Conservation (phyloP, 2,797 vertebrate species). For the Helostoma temminkii region DNA sequence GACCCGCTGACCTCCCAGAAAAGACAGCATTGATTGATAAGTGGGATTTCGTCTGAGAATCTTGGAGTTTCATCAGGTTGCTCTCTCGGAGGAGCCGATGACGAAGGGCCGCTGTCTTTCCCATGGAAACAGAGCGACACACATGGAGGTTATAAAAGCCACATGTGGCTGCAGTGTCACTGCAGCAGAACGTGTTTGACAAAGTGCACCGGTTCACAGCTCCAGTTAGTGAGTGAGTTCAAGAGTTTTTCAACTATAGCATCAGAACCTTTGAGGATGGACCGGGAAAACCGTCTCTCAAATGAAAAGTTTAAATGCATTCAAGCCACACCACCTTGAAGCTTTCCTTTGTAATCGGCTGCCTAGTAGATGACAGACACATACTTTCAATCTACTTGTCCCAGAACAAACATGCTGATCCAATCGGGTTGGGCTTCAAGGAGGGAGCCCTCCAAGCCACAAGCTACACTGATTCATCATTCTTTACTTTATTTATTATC, state of each 20-base stretch:
- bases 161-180: slow-evolving; percentile 53
- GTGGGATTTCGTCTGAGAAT: slow-evolving; percentile 31
- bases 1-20: slow-evolving; percentile 41
- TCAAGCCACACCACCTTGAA: not conserved
- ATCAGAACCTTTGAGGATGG: slow-evolving; percentile 21
- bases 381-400: slow-evolving; percentile 31
- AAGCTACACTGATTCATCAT: slow-evolving; percentile 51
- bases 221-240: slow-evolving; percentile 17
- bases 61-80: slow-evolving; percentile 31
- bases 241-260: slow-evolving; percentile 14
- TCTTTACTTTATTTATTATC: slow-evolving; percentile 50
- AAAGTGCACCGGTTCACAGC: slow-evolving; percentile 31
- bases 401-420: slow-evolving; percentile 62
- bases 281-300: slow-evolving; percentile 18
- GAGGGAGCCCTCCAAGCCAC: slow-evolving; percentile 39
- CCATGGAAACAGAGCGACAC: slow-evolving; percentile 39
- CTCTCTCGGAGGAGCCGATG: slow-evolving; percentile 10
- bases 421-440: slow-evolving; percentile 36
- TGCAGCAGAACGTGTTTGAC: slow-evolving; percentile 44
- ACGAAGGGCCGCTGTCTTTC: slow-evolving; percentile 26
- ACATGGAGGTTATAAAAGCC: slow-evolving; percentile 55
- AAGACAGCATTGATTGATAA: slow-evolving; percentile 26
- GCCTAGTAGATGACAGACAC: slow-evolving; percentile 26
- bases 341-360: slow-evolving; percentile 37
- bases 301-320: slow-evolving; percentile 25